These are phyloP conservation scores for Aphelenchoides besseyi DNA, from an alignment of 1,140 invertebrate genomes.

Conservation along the genomic window DNA sequence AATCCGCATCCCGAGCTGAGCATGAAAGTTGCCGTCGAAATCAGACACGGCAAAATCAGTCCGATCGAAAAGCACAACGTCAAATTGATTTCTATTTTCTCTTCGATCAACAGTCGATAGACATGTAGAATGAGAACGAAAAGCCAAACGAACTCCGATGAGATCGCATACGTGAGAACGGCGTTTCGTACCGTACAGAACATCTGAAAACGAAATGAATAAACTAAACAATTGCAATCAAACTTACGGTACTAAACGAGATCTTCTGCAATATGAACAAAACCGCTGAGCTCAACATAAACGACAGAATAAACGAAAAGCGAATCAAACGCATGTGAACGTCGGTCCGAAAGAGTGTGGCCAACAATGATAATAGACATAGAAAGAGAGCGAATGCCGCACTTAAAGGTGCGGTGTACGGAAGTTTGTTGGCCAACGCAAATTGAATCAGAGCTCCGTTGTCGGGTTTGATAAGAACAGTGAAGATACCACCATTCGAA, in stretches of 20 bases:
- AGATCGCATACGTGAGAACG: constrained; percentile 27
- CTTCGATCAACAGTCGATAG: constrained; percentile 25
- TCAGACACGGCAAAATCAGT: constrained; percentile 29
- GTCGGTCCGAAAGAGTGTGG: constrained; percentile 27
- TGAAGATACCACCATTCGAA: constrained; percentile 36
- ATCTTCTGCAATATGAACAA: constrained; percentile 32
- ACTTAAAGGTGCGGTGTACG: constrained; percentile 35
- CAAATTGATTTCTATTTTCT: constrained; percentile 27
- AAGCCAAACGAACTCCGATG: constrained; percentile 41
- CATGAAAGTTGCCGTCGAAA: constrained; percentile 26
- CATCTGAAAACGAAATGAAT: constrained; percentile 35
- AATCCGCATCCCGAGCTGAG: constrained; percentile 24
- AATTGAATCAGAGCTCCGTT: constrained; percentile 35
- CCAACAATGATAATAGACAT: constrained; percentile 31
- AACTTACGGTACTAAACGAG: constrained; percentile 19
- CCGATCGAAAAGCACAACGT: constrained; percentile 23
- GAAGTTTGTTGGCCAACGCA: constrained; percentile 19
- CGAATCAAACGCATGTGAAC: constrained; percentile 35
- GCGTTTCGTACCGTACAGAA: constrained; percentile 40
- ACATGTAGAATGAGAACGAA: constrained; percentile 42
- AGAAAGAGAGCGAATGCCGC: constrained; percentile 39
- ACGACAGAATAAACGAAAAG: constrained; percentile 26
- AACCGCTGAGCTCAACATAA: constrained; percentile 35
- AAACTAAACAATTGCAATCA: constrained; percentile 2
- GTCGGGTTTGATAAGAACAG: constrained; percentile 35